These are phyloP conservation scores for Papilio helenus DNA, from an alignment of 1,140 invertebrate species.

Conservation along the genomic window DNA sequence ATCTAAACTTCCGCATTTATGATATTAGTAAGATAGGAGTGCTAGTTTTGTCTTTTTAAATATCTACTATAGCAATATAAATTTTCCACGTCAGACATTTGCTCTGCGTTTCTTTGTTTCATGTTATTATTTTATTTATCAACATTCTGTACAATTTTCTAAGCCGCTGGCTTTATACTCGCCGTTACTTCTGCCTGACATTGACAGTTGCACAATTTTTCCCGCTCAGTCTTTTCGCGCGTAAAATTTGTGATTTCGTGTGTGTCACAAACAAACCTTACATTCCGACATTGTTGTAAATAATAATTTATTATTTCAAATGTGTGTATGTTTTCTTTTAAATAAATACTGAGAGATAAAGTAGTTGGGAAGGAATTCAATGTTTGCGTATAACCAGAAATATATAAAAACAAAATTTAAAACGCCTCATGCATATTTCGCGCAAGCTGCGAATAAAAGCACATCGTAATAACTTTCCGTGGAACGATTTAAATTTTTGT, in stretches of 20 bases:
- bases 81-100: neutral
- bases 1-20: too few species aligned
- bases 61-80: too few species aligned
- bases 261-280: slow-evolving; percentile 44
- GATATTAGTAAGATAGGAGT: too few species aligned
- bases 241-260: slow-evolving; percentile 43
- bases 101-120: neutral
- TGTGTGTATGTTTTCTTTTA: too few species aligned
- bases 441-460: neutral
- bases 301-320: too few species aligned
- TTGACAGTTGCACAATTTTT: slow-evolving; percentile 56
- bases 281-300: neutral
- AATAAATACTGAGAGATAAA: slow-evolving; percentile 20
- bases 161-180: slow-evolving; percentile 10
- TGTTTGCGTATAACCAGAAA: neutral
- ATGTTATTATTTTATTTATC: neutral
- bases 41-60: neutral
- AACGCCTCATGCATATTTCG: neutral
- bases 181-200: slow-evolving; percentile 39
- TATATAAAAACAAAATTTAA: neutral
- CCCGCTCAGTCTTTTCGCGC: slow-evolving; percentile 49
- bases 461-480: neutral
- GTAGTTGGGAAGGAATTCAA: too few species aligned
- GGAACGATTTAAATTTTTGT: neutral
- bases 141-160: slow-evolving; percentile 27